Evolutionary conservation across 2,113 vertebrate genomes (phyloP).

Genomic region (Geococcyx californianus): DNA sequence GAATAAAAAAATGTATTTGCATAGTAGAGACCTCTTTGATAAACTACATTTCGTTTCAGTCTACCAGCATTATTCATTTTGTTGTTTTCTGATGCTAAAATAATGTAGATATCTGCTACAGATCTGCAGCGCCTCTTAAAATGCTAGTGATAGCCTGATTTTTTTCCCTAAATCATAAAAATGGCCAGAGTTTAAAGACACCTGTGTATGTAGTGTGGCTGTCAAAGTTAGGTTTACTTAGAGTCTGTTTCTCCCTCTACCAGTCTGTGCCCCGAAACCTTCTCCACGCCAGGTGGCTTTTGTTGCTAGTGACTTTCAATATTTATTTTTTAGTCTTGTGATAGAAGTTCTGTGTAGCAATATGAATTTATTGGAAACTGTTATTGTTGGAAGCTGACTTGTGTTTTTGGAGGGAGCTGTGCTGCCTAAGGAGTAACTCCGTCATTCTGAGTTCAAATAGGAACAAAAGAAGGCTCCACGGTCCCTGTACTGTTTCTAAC

Average conservation of each 20-base stretch:
- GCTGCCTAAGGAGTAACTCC: not conserved
- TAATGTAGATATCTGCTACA: not conserved
- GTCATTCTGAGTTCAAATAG: not conserved
- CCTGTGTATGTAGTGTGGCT: not conserved
- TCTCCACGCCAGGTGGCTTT: not conserved
- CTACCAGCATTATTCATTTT: not conserved
- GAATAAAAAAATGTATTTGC: not conserved
- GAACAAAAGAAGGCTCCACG: not conserved
- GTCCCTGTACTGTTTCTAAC: not conserved
- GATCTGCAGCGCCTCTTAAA: not conserved
- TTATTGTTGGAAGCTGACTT: not conserved
- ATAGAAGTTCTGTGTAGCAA: not conserved
- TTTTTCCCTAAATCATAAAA: not conserved
- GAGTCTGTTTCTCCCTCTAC: not conserved
- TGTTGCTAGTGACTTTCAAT: not conserved
- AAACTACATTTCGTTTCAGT: not conserved
- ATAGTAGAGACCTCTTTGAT: not conserved
- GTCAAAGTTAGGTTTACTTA: not conserved
- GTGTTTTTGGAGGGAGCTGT: not conserved
- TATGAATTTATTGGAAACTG: not conserved
- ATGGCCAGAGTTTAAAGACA: not conserved
- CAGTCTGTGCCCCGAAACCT: not conserved
- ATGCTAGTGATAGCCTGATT: not conserved
- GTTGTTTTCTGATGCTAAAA: not conserved
- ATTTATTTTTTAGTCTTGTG: not conserved